These are phyloP conservation scores for Rosalia funebris DNA, from an alignment of 2,888 invertebrate species.

Conservation along the genomic window DNA sequence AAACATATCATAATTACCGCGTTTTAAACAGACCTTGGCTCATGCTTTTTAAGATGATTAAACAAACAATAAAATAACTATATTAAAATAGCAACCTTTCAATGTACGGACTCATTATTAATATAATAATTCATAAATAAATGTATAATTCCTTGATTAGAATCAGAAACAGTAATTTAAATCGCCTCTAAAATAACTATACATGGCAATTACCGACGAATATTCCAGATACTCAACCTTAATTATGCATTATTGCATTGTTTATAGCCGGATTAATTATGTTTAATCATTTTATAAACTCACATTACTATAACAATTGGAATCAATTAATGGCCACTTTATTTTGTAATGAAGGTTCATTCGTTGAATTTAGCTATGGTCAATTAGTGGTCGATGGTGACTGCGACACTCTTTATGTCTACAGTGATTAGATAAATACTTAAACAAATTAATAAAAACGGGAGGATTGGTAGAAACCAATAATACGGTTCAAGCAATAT, in stretches of 20 bases:
- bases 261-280: slow-evolving; percentile 36
- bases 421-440: no score
- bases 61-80: slow-evolving; percentile 31
- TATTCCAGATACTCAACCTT: slow-evolving; percentile 34
- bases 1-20: slow-evolving; percentile 13
- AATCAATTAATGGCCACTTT: slow-evolving; percentile 30
- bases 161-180: slow-evolving; percentile 40
- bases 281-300: slow-evolving; percentile 37
- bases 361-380: slow-evolving; percentile 5
- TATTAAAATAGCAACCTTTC: slow-evolving; percentile 35
- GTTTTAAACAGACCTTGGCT: slow-evolving; percentile 23
- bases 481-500: no score
- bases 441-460: no score
- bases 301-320: slow-evolving; percentile 34
- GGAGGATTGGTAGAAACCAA: no score
- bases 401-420: no score
- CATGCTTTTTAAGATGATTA: slow-evolving; percentile 31
- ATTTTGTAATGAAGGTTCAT: slow-evolving; percentile 22
- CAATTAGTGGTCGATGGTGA: no score
- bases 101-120: slow-evolving; percentile 37
- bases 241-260: slow-evolving; percentile 38
- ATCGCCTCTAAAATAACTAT: slow-evolving; percentile 34
- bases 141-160: slow-evolving; percentile 41
- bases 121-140: slow-evolving; percentile 43
- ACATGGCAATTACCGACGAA: slow-evolving; percentile 25